Base-by-base conservation (phyloP, 2,888 invertebrate species). In the Argynnis bischoffii region DNA sequence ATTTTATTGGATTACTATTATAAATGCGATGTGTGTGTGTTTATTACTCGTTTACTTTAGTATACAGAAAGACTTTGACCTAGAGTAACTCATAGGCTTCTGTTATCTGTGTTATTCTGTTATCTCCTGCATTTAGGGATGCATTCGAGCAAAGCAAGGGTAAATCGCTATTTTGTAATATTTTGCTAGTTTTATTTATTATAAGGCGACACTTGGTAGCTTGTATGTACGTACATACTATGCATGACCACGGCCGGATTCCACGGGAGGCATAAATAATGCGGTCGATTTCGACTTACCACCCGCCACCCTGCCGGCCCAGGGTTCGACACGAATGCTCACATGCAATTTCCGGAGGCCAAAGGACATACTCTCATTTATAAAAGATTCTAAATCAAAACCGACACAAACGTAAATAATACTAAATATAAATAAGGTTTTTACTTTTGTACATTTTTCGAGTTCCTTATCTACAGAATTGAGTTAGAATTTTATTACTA, bases 261-360 rank as follows among this genome's bases (percentile, higher is more conserved):
- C 71, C 66, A 65, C 64, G 63, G 56, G 64, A 61, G 57, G 63
- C 66, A 70, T 71, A 71, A 69, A 64, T 75, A 71, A 72, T 70
- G 70, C 69, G 63, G 71, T 63, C 66, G 54, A 55, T 46, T 59
- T 64, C 59, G 26, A 64, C 63, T 61, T 51, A 55, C 66, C 67
- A 51, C 66, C 66, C 65, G 16, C 71, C 67, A 65, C 65, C 66
- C 69, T 56, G 51, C 57, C 66, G 66, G 66, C 55, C 66, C 31
- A 54, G 16, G 69, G 54, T 54, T 68, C 57, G 60, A 60, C 66
- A 54, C 56, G 55, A 59, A 48, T 63, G 66, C 65, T 72, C 64
- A 64, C 64, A 64, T 71, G 69, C 71, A 73, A 69, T 72, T 73
- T 72, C 66, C 69, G 66, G 60, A 64, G 60, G 55, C 66, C 64